Evolutionary conservation across 2,113 vertebrate genomes (phyloP), one percentile per base, ranked within the genome.

Genomic region (Nerophis ophidion): DNA sequence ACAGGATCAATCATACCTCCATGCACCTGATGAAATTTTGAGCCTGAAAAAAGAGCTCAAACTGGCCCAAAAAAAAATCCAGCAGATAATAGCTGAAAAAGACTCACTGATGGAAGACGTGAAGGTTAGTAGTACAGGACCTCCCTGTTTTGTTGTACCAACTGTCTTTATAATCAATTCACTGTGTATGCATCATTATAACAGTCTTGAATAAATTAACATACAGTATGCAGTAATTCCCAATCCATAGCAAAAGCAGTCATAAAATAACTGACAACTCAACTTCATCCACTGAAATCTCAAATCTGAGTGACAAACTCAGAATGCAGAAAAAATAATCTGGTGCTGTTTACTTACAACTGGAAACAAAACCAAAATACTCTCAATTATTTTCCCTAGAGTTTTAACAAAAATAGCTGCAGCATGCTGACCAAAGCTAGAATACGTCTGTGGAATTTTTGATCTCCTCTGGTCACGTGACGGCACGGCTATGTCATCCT

Each of bases 41-140:
- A 17, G 10, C 2, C 53, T 55, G 36, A 40, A 12, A n/a, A n/a
- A 55, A n/a, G 16, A 15, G 8, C 33, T 54, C 34, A 4, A 15
- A 5, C 15, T 56, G 54, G 16, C 36, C 6, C 67, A 93, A 47
- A 65, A 76, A 50, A 92, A 93, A 49, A 83, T 93, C 7, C 84
- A 84, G 67, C 92, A 87, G 79, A 34, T 93, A 64, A 88, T 71
- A 13, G 51, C 78, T 46, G 97, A 99, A 79, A 93, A 90, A 74
- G 93, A 97, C 51, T 51, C 77, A 2, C 89, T 98, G 57, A 87
- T 68, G 76, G 93, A 94, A 63, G 91, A 91, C 76, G 73, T 96
- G 53, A 91, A 93, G 90, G 84, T 86, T 16, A 17, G 94, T 95
- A 16, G 38, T 3, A 3, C 10, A 35, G 33, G 13, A 35, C 35